phyloP scores from a whole-genome alignment of 35 echinoderm and acorn worm species.

The Apostichopus californicus region DNA sequence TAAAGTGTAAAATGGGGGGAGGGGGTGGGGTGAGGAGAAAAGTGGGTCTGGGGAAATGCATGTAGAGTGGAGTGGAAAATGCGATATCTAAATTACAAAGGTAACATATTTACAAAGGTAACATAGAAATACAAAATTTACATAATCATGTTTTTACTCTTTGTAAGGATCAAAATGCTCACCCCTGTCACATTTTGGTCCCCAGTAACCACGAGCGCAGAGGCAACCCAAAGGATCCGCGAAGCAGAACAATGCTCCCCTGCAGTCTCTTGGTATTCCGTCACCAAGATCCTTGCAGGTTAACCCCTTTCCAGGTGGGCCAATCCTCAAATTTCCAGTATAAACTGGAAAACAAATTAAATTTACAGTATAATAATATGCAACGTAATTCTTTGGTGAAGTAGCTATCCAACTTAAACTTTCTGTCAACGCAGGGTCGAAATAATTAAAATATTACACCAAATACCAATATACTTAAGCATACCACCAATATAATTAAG shows the following conservation, averaged over 20 bases:
- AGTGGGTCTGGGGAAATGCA: background rate
- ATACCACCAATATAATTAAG: no score
- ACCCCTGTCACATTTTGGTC: conserved; percentile 36
- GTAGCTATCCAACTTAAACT: no score
- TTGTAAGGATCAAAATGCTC: background rate
- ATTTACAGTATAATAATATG: background rate
- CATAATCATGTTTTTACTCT: no score
- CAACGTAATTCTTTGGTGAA: background rate
- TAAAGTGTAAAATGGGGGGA: background rate
- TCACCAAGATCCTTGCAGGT: conserved; percentile 7
- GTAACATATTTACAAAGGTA: background rate
- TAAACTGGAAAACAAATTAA: conserved; percentile 13
- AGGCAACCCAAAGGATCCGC: conserved; percentile 33
- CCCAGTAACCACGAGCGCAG: conserved; percentile 42
- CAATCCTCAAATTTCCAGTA: background rate
- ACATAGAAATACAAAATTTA: background rate
- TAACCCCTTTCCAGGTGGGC: conserved; percentile 16
- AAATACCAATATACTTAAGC: no score
- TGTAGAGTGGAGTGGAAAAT: background rate
- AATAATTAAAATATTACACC: no score
- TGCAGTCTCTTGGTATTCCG: conserved; percentile 1
- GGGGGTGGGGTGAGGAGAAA: no score
- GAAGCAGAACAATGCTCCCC: conserved; percentile 30
- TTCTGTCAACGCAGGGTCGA: no score
- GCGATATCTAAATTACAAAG: background rate